Evolutionary conservation across 2,797 vertebrate genomes (phyloP).

Genomic region (Periophthalmus magnuspinnatus): DNA sequence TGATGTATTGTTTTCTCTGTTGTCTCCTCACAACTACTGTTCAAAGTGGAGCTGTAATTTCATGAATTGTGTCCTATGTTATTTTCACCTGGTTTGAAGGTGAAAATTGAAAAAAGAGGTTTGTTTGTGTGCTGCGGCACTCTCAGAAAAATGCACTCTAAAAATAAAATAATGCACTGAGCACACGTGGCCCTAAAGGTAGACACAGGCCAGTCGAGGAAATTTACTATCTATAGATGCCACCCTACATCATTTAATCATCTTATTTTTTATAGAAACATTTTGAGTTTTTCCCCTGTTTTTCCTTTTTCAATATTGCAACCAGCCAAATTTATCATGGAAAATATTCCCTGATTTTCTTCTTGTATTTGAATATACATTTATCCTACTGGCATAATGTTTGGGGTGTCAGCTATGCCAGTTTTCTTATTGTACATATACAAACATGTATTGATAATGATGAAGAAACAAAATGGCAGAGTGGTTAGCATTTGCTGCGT

Average conservation of each 20-base stretch:
- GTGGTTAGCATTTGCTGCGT: too few species aligned
- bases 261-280: not conserved
- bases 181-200: not conserved
- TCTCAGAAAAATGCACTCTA: not conserved
- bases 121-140: not conserved
- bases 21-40: not conserved
- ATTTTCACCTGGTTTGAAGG: conserved; percentile 1
- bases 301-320: too few species aligned
- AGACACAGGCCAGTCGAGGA: not conserved
- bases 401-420: too few species aligned
- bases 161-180: not conserved
- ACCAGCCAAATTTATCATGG: too few species aligned
- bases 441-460: too few species aligned
- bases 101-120: conserved; percentile 8
- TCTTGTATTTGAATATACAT: too few species aligned
- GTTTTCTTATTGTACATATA: too few species aligned
- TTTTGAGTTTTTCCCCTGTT: too few species aligned
- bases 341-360: too few species aligned
- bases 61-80: not conserved
- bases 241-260: not conserved
- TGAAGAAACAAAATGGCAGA: too few species aligned
- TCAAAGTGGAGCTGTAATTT: not conserved
- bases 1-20: not conserved
- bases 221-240: not conserved
- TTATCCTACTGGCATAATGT: too few species aligned